phyloP scores from a whole-genome alignment of 2,888 invertebrate species.

The Pogonocherus hispidulus region DNA sequence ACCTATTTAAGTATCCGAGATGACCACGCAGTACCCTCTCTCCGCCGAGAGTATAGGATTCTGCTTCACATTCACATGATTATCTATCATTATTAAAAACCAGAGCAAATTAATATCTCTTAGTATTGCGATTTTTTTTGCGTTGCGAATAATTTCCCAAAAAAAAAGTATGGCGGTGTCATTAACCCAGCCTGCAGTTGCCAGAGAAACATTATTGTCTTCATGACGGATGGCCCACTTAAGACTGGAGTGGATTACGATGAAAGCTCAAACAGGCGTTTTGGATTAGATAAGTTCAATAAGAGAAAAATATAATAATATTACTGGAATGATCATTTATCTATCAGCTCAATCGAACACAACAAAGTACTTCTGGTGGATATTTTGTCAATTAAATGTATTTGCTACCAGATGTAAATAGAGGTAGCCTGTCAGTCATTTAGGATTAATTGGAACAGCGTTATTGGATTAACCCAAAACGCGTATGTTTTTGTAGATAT shows the following conservation, averaged over 20 bases:
- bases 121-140: not conserved
- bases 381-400: not conserved
- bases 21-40: too few species aligned
- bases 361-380: conserved; percentile 7
- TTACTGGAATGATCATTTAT: not conserved
- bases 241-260: conserved; percentile 13
- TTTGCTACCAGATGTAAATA: not conserved
- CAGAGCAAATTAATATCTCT: not conserved
- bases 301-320: conserved; percentile 6
- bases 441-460: not conserved
- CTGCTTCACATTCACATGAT: too few species aligned
- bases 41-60: too few species aligned
- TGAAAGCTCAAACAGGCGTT: conserved; percentile 11
- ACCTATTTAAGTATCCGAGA: too few species aligned
- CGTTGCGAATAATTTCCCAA: not conserved
- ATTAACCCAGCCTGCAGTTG: conserved; percentile 12
- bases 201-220: not conserved
- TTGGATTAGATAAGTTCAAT: conserved; percentile 16
- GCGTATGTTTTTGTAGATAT: not conserved
- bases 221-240: conserved; percentile 24
- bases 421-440: not conserved
- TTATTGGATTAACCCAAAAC: not conserved
- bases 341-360: not conserved
- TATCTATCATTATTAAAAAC: not conserved
- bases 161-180: not conserved